A percentile compares a stretch with the other conserved stretches of the same genome.
Conservation (phyloP, 2,888 invertebrate species). For the Nomada ruficornis region DNA sequence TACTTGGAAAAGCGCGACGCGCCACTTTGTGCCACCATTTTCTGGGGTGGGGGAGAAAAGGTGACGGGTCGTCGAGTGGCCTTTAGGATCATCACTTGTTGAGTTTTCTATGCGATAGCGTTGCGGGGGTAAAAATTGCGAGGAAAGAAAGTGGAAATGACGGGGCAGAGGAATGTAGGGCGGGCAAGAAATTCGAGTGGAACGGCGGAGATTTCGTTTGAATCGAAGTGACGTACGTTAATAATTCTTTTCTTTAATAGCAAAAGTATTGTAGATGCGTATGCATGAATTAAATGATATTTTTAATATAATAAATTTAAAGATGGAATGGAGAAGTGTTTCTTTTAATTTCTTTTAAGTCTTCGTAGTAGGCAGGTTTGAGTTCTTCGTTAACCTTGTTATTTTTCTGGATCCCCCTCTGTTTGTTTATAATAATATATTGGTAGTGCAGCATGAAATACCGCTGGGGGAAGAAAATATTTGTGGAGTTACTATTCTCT, state of each 20-base stretch:
- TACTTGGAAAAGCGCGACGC: slow-evolving; percentile 15
- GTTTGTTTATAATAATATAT: too few species aligned
- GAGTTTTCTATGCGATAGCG: slow-evolving; percentile 6
- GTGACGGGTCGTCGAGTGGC: not conserved
- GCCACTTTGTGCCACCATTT: not conserved
- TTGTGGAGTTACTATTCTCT: not conserved
- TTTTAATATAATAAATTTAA: too few species aligned
- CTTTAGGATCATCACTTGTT: slow-evolving; percentile 17
- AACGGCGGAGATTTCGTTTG: too few species aligned
- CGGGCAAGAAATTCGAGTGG: too few species aligned
- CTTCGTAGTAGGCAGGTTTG: too few species aligned
- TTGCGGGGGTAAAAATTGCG: not conserved
- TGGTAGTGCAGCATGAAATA: not conserved
- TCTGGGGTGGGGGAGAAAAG: not conserved
- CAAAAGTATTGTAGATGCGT: too few species aligned
- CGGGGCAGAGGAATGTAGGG: not conserved
- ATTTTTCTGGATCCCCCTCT: too few species aligned
- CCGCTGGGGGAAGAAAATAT: not conserved
- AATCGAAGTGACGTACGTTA: too few species aligned
- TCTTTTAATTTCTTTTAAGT: not conserved
- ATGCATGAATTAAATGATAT: too few species aligned
- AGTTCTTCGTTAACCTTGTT: too few species aligned
- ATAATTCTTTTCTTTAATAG: too few species aligned
- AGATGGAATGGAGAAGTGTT: too few species aligned
- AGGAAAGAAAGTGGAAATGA: not conserved